Evolutionary conservation across 2,888 invertebrate species (phyloP), one percentile per base, ranked within the genome.

Genomic region (Leptopilina drosophilae): DNA sequence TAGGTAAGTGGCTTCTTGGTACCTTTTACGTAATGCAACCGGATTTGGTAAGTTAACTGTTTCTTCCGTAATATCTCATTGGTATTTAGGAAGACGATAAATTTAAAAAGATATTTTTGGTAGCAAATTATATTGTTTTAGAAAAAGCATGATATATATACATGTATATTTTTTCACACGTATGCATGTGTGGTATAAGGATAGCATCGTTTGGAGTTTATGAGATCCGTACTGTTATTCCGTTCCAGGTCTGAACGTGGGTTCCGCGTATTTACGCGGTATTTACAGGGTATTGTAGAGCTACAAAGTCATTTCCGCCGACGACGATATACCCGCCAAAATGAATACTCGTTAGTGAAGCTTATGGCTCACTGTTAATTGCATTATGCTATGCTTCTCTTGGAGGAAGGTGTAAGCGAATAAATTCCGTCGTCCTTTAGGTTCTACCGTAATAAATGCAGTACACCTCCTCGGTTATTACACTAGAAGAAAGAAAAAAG

Each of bases 191-290:
- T 53, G 69, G 69, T 26, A 62, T 59, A 26, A 73, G 69, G 69
- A 73, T 73, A 73, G 56, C 56, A 73, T 73, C 69, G 73, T 73
- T 73, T 56, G 33, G 56, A 73, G 53, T 69, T 69, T 69, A 53
- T 69, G 69, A 69, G 69, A 69, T 33, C 73, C 73, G 53, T 53
- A 73, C 73, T 73, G 73, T 73, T 73, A 73, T 73, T 49, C 73
- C 56, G 73, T 73, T 49, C 56, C 56, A 73, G 33, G 73, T 73
- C 26, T 73, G 53, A 73, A 73, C 73, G 26, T 73, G 56, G 73
- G 26, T 53, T 73, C 33, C 11, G 56, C 56, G n/a, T 62, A 62
- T n/a, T n/a, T n/a, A n/a, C n/a, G n/a, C n/a, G n/a, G n/a, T n/a
- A n/a, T n/a, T n/a, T n/a, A 15, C 53, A 67, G 56, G 33, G 56